These are phyloP conservation scores for Agrotis puta DNA, from an alignment of 2,888 invertebrate species.

Conservation along the genomic window DNA sequence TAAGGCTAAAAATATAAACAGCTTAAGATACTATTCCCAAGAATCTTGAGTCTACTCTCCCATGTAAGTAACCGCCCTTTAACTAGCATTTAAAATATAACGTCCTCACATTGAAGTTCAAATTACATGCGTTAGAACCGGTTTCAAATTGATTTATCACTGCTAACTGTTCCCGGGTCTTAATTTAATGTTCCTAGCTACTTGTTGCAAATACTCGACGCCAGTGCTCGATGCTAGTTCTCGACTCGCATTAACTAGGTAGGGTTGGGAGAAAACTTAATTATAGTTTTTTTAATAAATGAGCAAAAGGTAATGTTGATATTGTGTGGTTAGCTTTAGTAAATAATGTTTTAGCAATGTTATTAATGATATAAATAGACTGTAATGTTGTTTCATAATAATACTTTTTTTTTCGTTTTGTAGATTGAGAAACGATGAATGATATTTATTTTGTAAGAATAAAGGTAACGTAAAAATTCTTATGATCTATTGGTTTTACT, in stretches of 20 bases:
- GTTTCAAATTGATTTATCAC: slow-evolving; percentile 65
- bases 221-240: slow-evolving; percentile 39
- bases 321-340: not conserved
- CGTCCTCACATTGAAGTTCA: slow-evolving; percentile 49
- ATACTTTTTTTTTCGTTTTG: no score
- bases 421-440: no score
- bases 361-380: no score
- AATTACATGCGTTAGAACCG: slow-evolving; percentile 44
- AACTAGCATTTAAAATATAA: slow-evolving; percentile 51
- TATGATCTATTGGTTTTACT: no score
- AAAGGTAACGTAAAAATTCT: no score
- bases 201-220: slow-evolving; percentile 59
- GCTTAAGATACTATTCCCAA: not conserved
- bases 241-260: slow-evolving; percentile 35
- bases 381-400: no score
- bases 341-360: not conserved
- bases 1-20: not conserved
- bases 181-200: slow-evolving; percentile 56
- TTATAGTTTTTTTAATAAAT: not conserved
- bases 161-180: slow-evolving; percentile 56
- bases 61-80: slow-evolving; percentile 25
- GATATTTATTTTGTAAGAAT: no score
- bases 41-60: not conserved
- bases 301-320: no score
- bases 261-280: slow-evolving; percentile 33